Conservation (phyloP, 2,888 invertebrate genomes). For the Argyresthia goedartella region DNA sequence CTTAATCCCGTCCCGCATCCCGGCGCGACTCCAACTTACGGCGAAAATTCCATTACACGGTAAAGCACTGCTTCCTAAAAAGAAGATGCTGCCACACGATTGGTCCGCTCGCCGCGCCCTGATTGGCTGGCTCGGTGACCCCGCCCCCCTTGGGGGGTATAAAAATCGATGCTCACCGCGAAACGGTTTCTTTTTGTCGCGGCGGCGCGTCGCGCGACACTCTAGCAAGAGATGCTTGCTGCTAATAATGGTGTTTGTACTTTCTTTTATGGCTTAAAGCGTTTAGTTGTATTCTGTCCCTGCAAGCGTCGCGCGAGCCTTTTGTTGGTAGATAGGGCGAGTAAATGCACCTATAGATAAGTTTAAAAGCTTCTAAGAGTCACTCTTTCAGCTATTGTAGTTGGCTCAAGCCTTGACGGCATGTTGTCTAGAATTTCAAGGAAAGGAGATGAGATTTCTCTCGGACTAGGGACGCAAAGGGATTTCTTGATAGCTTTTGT, state of each 20-base stretch:
- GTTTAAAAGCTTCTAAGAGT: slow-evolving; percentile 42
- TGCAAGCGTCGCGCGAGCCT: slow-evolving; percentile 48
- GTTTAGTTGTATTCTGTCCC: slow-evolving; percentile 52
- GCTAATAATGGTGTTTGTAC: slow-evolving; percentile 62
- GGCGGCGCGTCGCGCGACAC: slow-evolving; percentile 50
- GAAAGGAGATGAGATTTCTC: background rate
- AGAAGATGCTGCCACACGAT: slow-evolving; percentile 48
- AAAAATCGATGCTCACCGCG: slow-evolving; percentile 60
- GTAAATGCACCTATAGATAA: slow-evolving; percentile 15
- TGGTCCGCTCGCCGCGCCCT: slow-evolving; percentile 58
- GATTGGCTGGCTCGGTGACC: slow-evolving; percentile 57
- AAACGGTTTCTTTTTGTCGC: slow-evolving; percentile 47
- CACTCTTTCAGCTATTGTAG: slow-evolving; percentile 43
- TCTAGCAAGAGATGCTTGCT: slow-evolving; percentile 27
- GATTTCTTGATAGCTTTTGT: too few species aligned
- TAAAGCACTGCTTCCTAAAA: slow-evolving; percentile 36
- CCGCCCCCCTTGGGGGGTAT: slow-evolving; percentile 58
- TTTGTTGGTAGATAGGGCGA: slow-evolving; percentile 24
- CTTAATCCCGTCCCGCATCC: slow-evolving; percentile 40
- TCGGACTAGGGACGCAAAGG: too few species aligned
- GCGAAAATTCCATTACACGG: slow-evolving; percentile 66
- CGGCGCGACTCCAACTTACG: slow-evolving; percentile 39
- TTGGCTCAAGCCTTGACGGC: background rate
- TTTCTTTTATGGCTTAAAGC: slow-evolving; percentile 58
- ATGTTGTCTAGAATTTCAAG: background rate